Percentiles rank a stretch among this genome's conserved stretches.
These are phyloP conservation scores for Paralichthys olivaceus DNA, from an alignment of 2,113 vertebrate genomes.

Conservation along the genomic window DNA sequence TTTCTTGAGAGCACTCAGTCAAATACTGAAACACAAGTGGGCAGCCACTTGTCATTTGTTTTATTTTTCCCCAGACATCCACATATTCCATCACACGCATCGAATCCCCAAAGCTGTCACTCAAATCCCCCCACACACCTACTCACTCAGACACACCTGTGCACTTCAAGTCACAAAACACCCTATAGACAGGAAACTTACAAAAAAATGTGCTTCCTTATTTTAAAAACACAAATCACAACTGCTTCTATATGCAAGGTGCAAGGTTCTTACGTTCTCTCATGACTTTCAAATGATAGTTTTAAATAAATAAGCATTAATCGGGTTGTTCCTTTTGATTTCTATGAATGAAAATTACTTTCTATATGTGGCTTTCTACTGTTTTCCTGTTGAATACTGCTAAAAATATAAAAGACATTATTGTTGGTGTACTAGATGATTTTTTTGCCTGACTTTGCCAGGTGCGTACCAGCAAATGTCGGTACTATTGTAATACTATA, in stretches of 20 bases:
- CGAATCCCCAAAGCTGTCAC: conserved; percentile 51
- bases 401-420: neutral
- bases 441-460: too few species aligned
- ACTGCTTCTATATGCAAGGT: neutral
- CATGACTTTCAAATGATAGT: neutral
- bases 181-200: neutral
- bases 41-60: conserved; percentile 64
- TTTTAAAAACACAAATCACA: neutral
- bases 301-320: neutral
- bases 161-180: neutral
- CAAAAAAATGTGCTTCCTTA: neutral
- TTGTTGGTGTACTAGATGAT: neutral
- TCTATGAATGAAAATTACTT: conserved; percentile 1
- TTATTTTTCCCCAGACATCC: conserved; percentile 42
- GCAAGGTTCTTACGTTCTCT: neutral
- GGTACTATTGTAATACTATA: too few species aligned
- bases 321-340: neutral
- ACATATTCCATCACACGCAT: conserved; percentile 29
- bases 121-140: conserved; percentile 47
- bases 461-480: too few species aligned
- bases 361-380: neutral
- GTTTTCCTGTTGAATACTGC: neutral
- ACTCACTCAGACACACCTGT: conserved; percentile 9
- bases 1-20: conserved; percentile 57
- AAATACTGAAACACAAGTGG: conserved; percentile 62